phyloP scores from a whole-genome alignment of 2,888 invertebrate species.

The Tethea ocularis region DNA sequence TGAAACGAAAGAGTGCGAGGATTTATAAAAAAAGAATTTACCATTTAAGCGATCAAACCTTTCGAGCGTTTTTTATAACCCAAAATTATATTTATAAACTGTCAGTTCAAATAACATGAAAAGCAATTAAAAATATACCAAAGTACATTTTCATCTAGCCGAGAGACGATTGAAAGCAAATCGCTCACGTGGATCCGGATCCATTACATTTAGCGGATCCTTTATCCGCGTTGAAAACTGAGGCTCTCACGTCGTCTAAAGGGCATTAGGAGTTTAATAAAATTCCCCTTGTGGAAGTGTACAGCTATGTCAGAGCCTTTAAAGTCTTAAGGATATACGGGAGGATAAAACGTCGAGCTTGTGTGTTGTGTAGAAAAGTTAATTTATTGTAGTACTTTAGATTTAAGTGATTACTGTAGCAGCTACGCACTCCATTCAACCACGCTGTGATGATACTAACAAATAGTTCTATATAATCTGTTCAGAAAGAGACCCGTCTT shows the following conservation, averaged over 20 bases:
- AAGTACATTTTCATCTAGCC: neutral
- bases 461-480: too few relatives aligned
- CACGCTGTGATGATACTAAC: too few relatives aligned
- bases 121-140: neutral
- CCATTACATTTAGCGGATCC: neutral
- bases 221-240: constrained; percentile 1
- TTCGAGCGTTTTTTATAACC: neutral
- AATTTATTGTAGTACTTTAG: neutral
- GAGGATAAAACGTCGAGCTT: neutral
- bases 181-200: neutral
- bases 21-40: neutral
- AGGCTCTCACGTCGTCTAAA: constrained; percentile 11
- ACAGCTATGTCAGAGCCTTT: neutral
- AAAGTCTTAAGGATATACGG: constrained; percentile 3
- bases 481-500: too few relatives aligned
- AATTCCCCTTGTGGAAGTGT: constrained; percentile 9
- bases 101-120: neutral
- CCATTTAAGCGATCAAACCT: neutral
- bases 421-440: too few relatives aligned
- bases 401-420: too few relatives aligned
- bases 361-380: neutral
- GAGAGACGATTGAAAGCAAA: neutral
- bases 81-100: neutral
- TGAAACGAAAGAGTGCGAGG: neutral
- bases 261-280: constrained; percentile 16